A percentile compares a stretch with the other conserved stretches of the same genome.
Evolutionary conservation across 2,797 vertebrate species (phyloP).

Genomic region (Paratrypauchen microcephalus): DNA sequence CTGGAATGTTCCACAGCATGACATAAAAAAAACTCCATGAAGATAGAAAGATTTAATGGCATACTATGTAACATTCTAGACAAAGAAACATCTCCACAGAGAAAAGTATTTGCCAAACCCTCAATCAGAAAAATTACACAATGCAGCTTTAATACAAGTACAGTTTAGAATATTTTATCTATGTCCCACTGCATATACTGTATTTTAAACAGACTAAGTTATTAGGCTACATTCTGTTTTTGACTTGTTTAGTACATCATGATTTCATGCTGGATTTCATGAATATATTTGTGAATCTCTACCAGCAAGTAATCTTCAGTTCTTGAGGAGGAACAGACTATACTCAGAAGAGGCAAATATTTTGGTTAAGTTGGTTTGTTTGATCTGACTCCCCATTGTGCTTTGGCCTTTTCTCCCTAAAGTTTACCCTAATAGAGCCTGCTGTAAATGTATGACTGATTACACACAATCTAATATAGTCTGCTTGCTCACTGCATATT

Average conservation of each 20-base stretch:
- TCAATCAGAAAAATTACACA: no score
- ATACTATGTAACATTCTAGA: no score
- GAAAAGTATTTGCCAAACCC: no score
- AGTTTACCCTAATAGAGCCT: slow-evolving; percentile 22
- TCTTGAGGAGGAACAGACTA: slow-evolving; percentile 7
- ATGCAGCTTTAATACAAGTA: no score
- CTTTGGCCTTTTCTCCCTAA: slow-evolving; percentile 12
- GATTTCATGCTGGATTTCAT: not conserved
- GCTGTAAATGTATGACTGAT: slow-evolving; percentile 1
- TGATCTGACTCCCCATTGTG: slow-evolving; percentile 23
- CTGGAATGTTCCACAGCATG: no score
- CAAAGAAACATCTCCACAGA: no score
- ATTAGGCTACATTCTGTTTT: not conserved
- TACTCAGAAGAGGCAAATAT: slow-evolving; percentile 25
- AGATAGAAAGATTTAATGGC: no score
- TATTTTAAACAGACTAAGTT: not conserved
- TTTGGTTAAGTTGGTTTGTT: slow-evolving; percentile 41
- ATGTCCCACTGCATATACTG: not conserved
- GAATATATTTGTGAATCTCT: slow-evolving; percentile 1
- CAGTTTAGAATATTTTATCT: no score
- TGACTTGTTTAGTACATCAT: not conserved
- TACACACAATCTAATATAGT: slow-evolving; percentile 13
- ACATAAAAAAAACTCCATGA: no score
- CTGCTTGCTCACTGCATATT: slow-evolving; percentile 14
- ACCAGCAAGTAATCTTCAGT: not conserved